Conservation (phyloP, 2,797 vertebrate genomes). For the Leucoraja ocellata region DNA sequence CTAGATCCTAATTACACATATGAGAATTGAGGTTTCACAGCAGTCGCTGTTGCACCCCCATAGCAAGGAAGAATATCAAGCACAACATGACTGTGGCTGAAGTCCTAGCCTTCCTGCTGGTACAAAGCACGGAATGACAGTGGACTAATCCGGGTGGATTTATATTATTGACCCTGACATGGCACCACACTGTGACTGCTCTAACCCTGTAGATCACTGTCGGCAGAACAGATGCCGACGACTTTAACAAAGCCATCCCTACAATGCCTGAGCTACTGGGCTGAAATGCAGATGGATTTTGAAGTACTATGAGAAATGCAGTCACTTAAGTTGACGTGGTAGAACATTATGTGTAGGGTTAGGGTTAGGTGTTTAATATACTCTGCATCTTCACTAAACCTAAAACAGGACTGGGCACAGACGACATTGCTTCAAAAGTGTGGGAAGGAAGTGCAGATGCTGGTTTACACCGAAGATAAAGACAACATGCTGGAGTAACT, state of each 20-base stretch:
- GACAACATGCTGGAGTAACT: too few species aligned
- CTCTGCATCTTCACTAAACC: neutral
- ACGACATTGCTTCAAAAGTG: constrained; percentile 48
- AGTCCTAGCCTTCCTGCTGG: constrained; percentile 59
- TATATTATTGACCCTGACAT: constrained; percentile 64
- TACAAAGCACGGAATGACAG: constrained; percentile 58
- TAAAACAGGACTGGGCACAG: constrained; percentile 57
- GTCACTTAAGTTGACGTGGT: neutral
- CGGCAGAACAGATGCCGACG: constrained; percentile 30
- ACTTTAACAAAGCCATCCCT: constrained; percentile 27
- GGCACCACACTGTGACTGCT: constrained; percentile 54
- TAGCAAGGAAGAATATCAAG: constrained; percentile 22
- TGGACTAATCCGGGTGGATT: constrained; percentile 64
- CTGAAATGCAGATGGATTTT: neutral
- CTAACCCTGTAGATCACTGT: constrained; percentile 44
- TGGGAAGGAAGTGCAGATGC: too few species aligned
- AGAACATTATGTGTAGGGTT: too few species aligned
- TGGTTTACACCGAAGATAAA: too few species aligned
- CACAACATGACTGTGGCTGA: constrained; percentile 41
- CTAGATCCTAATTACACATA: constrained; percentile 36
- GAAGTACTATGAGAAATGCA: too few species aligned
- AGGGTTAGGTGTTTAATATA: neutral
- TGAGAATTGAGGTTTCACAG: constrained; percentile 36
- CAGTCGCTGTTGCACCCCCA: constrained; percentile 33
- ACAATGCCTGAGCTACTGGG: neutral